Evolutionary conservation across 2,888 invertebrate species (phyloP), one percentile per base, ranked within the genome.

Genomic region (Cosmopolites sordidus): DNA sequence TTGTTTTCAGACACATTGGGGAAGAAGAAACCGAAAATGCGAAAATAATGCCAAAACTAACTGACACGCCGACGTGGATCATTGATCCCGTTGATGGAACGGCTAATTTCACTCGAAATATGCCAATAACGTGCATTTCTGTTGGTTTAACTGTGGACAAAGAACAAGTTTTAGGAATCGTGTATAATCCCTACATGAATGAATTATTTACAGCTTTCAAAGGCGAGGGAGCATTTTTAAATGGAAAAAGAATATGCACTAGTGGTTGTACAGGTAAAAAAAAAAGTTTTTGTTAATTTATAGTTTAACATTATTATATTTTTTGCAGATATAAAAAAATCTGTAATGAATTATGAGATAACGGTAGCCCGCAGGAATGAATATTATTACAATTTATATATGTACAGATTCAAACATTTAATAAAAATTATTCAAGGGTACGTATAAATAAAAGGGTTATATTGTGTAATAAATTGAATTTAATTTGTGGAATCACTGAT

Each of bases 41-140:
- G 29, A 65, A 70, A 18, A 67, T 72, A 18, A 76, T 77, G 43
- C 78, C 80, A 41, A 75, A 79, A 50, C 74, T 89, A 57, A 89
- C 87, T 1, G 80, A 88, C 66, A 80, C 78, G 14, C 90, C 91
- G 12, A 92, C 91, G 0, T 89, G 89, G 89, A 83, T 90, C 48
- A 84, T 90, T 53, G 88, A 93, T 74, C 92, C 92, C 3, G 86
- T 93, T 46, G 92, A 93, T 74, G 92, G 92, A 12, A 92, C 92
- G 1, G 81, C 83, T 38, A 93, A 93, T 75, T 92, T 90, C 71
- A 83, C 90, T 8, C 79, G 82, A 63, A 76, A 79, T 47, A 81
- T 85, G 64, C 86, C 86, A 0, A 78, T 82, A 50, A 77, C 79
- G 14, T 82, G 83, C 59, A 82, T 89, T 51, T 88, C 87, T 0